phyloP scores from a whole-genome alignment of 1,140 invertebrate species.

The Zaprionus kolodkinae region DNA sequence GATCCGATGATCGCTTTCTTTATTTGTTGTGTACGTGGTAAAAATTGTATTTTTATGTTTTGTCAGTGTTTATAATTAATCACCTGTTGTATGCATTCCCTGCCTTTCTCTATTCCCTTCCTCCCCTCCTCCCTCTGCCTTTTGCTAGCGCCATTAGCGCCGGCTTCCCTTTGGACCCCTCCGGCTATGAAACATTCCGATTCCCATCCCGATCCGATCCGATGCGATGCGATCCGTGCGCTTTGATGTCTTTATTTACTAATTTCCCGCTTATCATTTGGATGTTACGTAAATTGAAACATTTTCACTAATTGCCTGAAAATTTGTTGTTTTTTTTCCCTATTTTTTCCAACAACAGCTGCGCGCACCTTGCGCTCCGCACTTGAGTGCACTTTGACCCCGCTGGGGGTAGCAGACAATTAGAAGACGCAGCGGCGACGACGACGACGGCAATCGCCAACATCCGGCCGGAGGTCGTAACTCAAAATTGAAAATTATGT shows the following conservation, averaged over 20 bases:
- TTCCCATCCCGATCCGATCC: not conserved
- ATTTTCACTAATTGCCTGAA: slow-evolving; percentile 82
- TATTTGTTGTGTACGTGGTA: slow-evolving; percentile 67
- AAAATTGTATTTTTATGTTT: slow-evolving; percentile 82
- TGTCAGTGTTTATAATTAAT: slow-evolving; percentile 82
- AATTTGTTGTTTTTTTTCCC: slow-evolving; percentile 52
- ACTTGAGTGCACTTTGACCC: slow-evolving; percentile 71
- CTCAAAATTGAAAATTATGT: slow-evolving; percentile 78
- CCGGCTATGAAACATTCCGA: not conserved
- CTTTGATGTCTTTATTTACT: slow-evolving; percentile 83
- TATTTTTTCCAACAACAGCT: slow-evolving; percentile 29
- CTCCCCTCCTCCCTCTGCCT: not conserved
- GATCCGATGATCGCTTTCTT: slow-evolving; percentile 6
- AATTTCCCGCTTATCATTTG: slow-evolving; percentile 82
- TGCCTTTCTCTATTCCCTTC: no score
- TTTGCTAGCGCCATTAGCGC: slow-evolving; percentile 73
- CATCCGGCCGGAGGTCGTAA: slow-evolving; percentile 73
- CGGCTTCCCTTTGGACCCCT: slow-evolving; percentile 53
- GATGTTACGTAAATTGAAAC: slow-evolving; percentile 80
- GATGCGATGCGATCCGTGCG: slow-evolving; percentile 30
- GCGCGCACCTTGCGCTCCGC: slow-evolving; percentile 49
- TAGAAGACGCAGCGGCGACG: slow-evolving; percentile 45
- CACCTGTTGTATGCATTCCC: slow-evolving; percentile 72
- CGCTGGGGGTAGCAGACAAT: slow-evolving; percentile 47
- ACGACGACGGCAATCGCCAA: slow-evolving; percentile 64